A percentile compares a stretch with the other conserved stretches of the same genome.
Evolutionary conservation across 2,888 invertebrate species (phyloP).

Genomic region (Lomographa bimaculata): DNA sequence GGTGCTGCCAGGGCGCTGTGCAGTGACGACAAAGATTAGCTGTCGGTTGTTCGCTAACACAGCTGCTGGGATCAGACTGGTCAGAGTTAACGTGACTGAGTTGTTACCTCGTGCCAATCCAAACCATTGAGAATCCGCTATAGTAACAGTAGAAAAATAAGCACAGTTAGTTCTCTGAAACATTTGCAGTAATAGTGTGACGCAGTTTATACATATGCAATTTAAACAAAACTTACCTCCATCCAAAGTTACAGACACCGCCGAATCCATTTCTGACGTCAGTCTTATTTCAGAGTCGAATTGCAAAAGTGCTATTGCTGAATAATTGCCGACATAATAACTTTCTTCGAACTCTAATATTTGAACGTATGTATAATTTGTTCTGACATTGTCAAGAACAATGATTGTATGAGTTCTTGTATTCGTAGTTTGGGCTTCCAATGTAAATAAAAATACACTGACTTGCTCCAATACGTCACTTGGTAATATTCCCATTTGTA

Average conservation of each 20-base stretch:
- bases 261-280: slow-evolving; percentile 19
- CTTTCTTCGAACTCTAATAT: slow-evolving; percentile 21
- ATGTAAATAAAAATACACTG: slow-evolving; percentile 35
- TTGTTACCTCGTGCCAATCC: slow-evolving; percentile 21
- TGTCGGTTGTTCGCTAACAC: slow-evolving; percentile 36
- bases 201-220: no score
- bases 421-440: slow-evolving; percentile 31
- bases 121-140: slow-evolving; percentile 24
- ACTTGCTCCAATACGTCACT: slow-evolving; percentile 28
- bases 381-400: slow-evolving; percentile 17
- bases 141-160: no score
- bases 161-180: no score
- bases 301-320: slow-evolving; percentile 15
- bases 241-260: slow-evolving; percentile 22
- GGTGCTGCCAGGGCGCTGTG: slow-evolving; percentile 31
- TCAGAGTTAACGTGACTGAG: slow-evolving; percentile 22
- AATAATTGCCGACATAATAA: slow-evolving; percentile 28
- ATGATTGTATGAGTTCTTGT: slow-evolving; percentile 24
- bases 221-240: slow-evolving; percentile 14
- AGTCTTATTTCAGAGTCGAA: slow-evolving; percentile 25
- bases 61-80: slow-evolving; percentile 32
- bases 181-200: no score
- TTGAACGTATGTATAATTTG: neutral
- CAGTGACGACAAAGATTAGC: slow-evolving; percentile 34
- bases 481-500: slow-evolving; percentile 30